These are phyloP conservation scores for Diacarnus erythraeanus DNA, from an alignment of 37 sponge, comb jelly and placozoan genomes.

Conservation along the genomic window DNA sequence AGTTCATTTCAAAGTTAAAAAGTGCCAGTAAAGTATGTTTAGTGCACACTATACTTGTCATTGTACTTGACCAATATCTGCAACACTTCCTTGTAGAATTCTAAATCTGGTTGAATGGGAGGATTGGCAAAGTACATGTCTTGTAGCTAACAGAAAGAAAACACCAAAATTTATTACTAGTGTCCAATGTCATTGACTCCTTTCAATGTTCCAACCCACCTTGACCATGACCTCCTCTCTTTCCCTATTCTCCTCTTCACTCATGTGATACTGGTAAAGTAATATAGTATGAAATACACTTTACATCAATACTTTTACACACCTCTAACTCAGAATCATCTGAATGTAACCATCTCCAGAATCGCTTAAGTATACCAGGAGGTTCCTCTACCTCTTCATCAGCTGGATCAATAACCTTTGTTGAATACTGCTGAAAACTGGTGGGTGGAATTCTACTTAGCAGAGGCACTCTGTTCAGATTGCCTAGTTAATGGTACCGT, in stretches of 20 bases:
- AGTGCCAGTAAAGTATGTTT: not conserved
- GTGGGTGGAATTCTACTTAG: not conserved
- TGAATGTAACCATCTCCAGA: constrained; percentile 45
- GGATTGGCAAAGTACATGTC: constrained; percentile 87
- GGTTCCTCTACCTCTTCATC: not conserved
- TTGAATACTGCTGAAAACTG: not conserved
- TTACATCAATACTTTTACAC: not conserved
- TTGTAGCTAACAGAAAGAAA: constrained; percentile 50
- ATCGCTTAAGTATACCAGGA: constrained; percentile 20
- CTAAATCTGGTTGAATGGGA: constrained; percentile 58
- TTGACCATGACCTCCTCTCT: constrained; percentile 43
- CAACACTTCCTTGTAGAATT: constrained; percentile 73
- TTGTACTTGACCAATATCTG: constrained; percentile 61
- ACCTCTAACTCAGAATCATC: constrained; percentile 18
- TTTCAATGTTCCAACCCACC: not conserved
- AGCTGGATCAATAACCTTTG: not conserved
- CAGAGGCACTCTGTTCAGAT: not conserved
- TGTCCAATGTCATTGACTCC: not conserved
- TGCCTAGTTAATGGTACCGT: not conserved
- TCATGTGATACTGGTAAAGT: constrained; percentile 9
- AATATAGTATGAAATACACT: not conserved
- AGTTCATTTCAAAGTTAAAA: not conserved
- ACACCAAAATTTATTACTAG: not conserved
- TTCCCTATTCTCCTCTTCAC: constrained; percentile 24
- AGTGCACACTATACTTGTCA: constrained; percentile 51